Percentiles rank a stretch among this genome's conserved stretches.
These are phyloP conservation scores for Euwallacea similis DNA, from an alignment of 1,140 invertebrate genomes.

Conservation along the genomic window DNA sequence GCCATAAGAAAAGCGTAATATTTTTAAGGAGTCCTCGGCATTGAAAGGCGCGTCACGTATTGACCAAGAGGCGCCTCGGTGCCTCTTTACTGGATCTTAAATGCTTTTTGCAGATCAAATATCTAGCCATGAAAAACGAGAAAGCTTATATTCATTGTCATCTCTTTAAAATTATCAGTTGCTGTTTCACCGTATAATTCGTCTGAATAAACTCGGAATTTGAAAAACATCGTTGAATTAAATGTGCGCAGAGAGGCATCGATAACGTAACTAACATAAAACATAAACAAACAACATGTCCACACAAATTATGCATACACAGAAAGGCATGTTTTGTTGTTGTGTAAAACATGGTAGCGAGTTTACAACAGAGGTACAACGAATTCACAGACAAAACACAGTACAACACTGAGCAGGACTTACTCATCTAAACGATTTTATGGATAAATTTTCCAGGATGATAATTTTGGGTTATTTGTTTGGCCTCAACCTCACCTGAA, in stretches of 20 bases:
- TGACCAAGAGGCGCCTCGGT: conserved; percentile 34
- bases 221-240: too few species aligned
- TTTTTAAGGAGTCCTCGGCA: conserved; percentile 20
- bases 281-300: conserved; percentile 19
- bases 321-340: conserved; percentile 20
- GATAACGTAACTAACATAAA: conserved; percentile 19
- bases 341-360: conserved; percentile 26
- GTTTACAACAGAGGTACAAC: conserved; percentile 40
- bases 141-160: background rate
- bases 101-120: conserved; percentile 32
- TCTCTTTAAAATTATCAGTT: too few species aligned
- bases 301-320: conserved; percentile 22
- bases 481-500: conserved; percentile 44
- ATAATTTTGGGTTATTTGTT: conserved; percentile 28
- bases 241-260: background rate
- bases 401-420: conserved; percentile 42
- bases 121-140: conserved; percentile 28
- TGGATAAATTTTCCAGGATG: conserved; percentile 35
- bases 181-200: too few species aligned
- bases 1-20: conserved; percentile 4
- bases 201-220: too few species aligned
- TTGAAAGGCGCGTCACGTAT: conserved; percentile 36
- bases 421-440: conserved; percentile 45
- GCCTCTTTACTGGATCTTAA: conserved; percentile 27
- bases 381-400: conserved; percentile 35